phyloP scores from a whole-genome alignment of 2,113 vertebrate genomes.

The Tachuris rubrigastra region DNA sequence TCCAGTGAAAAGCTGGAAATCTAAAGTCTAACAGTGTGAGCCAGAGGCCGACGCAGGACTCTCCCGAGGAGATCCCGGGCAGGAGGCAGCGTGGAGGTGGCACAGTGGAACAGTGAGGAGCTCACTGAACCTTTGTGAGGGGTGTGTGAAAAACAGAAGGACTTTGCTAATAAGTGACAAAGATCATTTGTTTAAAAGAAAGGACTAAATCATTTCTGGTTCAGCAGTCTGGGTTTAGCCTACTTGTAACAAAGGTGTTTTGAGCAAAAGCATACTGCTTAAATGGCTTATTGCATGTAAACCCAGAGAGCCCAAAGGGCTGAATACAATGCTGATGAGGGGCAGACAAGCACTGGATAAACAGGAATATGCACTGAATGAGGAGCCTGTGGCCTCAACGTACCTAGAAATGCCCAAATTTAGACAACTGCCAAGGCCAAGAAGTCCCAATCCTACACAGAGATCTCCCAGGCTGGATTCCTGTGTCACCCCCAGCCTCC shows the following conservation, averaged over 20 bases:
- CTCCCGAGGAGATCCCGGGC: neutral
- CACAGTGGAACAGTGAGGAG: neutral
- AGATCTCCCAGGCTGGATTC: neutral
- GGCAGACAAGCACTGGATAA: neutral
- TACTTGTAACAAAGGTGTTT: constrained; percentile 51
- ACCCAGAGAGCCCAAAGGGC: neutral
- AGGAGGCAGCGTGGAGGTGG: neutral
- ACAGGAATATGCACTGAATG: neutral
- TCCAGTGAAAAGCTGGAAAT: neutral
- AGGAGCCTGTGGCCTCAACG: neutral
- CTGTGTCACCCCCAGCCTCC: neutral
- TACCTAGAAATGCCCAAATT: neutral
- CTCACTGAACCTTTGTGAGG: neutral
- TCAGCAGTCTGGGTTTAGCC: constrained; percentile 44
- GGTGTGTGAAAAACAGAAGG: neutral
- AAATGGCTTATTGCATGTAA: constrained; percentile 26
- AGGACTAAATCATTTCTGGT: constrained; percentile 4
- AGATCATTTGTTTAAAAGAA: constrained; percentile 53
- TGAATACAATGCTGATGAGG: neutral
- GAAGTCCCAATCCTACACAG: rapidly evolving
- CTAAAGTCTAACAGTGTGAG: neutral
- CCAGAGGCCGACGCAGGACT: rapidly evolving
- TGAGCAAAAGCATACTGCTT: constrained; percentile 14
- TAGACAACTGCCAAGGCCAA: neutral
- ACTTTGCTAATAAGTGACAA: constrained; percentile 28